Evolutionary conservation across 2,888 invertebrate species (phyloP), one percentile per base, ranked within the genome.

Genomic region (Villa cingulata): DNA sequence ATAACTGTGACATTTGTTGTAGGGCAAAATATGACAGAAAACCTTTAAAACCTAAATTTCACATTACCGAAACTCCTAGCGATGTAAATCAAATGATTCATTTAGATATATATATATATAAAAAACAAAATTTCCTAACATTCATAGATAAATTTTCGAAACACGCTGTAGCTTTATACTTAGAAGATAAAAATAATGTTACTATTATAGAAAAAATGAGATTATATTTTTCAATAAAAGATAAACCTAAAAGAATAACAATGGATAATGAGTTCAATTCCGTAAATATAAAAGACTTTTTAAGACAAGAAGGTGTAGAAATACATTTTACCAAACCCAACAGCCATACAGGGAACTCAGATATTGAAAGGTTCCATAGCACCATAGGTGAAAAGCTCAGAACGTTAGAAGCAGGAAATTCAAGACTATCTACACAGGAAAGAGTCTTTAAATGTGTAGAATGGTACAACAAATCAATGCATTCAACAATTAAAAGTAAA

Each of bases 311-410:
- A 39, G 18, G 18, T 6, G 2, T 39, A 39, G 7, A 15, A 39
- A 1, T 39, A 16, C 39, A 39, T 41, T 41, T 15, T 27, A 34
- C 36, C n/a, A 46, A 29, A 14, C 6, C 41, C 10, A 36, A 48
- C 27, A 37, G 6, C 19, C 29, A 48, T n/a, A 48, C 48, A 15
- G 46, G 41, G 10, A 46, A 46, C 37, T 4, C 46, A 34, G 37
- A 46, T 19, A 34, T 46, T 4, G 46, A 46, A 46, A 29, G 42
- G 19, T 20, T 48, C 3, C 43, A 48, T 48, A 38, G 20, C 19
- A 43, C 43, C 16, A 17, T 48, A n/a, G 20, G 19, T 12, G 48
- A 43, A 27, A 40, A 42, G 16, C 37, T 48, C 12, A 18, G 41
- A 36, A 10, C 34, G 17, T 20, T 48, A 18, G 36, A 37, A 12